Base-by-base conservation (phyloP, 2,888 invertebrate genomes). In the Lypha dubia region DNA sequence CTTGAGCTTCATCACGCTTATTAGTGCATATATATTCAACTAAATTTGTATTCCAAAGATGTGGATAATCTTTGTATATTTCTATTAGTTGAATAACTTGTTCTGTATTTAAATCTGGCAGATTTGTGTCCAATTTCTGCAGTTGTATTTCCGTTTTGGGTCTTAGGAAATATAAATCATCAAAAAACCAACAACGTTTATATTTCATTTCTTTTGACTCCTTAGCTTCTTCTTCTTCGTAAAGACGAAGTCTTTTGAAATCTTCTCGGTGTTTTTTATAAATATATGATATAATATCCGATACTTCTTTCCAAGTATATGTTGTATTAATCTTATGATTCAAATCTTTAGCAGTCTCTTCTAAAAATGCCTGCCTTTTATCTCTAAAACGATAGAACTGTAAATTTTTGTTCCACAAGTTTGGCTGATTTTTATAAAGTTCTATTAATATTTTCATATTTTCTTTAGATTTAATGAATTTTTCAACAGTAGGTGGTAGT, bases 1-100 rank as follows among this genome's bases (percentile, higher is more conserved):
- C 9, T 7, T 68, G 32, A 49, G 86, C 86, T 67, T 86, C 86
- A 11, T 60, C 41, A 7, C 79, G 79, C 62, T 79, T 82, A 32
- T 71, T 74, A 53, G 79, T 58, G 32, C 82, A 73, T n/a, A 73
- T 62, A 53, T 65, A 67, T 56, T 86, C 86, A 22, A 84, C 60
- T 28, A 82, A 62, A 65, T 84, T 67, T 20, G 82, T 58, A 71
- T 86, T 74, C 86, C 86, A 86, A 41, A 86, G 70, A 73, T 84
- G 68, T 13, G 75, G 73, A 73, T 60, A 73, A 9, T 70, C 51
- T 44, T 53, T 62, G 32, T 86, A 86, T 44, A 84, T 84, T 9
- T 70, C 38, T 24, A 82, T 75, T 28, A 86, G 51, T 74, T 74
- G 13, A 24, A 53, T 60, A 44, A 82, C 62, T 68, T 86, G 84